These are phyloP conservation scores for Diadema setosum DNA, from an alignment of 35 echinoderm and acorn worm species.

Conservation along the genomic window DNA sequence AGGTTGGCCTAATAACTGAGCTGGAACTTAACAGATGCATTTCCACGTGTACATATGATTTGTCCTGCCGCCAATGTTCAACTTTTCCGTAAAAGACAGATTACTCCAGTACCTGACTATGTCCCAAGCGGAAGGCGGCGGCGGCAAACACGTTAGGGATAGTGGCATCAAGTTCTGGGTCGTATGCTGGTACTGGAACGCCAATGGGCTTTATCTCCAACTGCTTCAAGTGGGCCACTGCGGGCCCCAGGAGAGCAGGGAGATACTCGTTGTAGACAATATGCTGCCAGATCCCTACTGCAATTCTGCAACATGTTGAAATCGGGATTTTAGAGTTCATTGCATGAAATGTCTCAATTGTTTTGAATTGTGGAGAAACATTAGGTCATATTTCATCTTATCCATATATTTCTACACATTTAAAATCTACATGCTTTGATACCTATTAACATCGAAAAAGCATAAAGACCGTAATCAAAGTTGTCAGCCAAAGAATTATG, in stretches of 20 bases:
- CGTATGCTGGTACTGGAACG: neutral
- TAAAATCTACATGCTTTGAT: too few relatives aligned
- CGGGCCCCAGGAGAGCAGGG: constrained; percentile 49
- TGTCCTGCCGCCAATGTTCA: neutral
- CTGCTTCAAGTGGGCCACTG: neutral
- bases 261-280: constrained; percentile 86
- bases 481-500: too few relatives aligned
- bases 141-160: constrained; percentile 39
- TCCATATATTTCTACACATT: too few relatives aligned
- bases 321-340: too few relatives aligned
- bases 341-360: too few relatives aligned
- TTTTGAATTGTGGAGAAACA: too few relatives aligned
- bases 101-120: constrained; percentile 38
- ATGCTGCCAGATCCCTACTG: constrained; percentile 49
- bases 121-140: constrained; percentile 36
- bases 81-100: neutral
- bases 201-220: neutral
- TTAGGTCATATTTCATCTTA: too few relatives aligned
- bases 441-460: too few relatives aligned
- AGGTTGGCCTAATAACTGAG: too few relatives aligned
- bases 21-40: too few relatives aligned
- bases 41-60: too few relatives aligned
- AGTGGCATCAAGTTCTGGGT: neutral
- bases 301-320: constrained; percentile 51
- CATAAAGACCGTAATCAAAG: too few relatives aligned